A percentile compares a stretch with the other conserved stretches of the same genome.
Evolutionary conservation across 2,797 vertebrate species (phyloP).

Genomic region (Pelodytes ibericus): DNA sequence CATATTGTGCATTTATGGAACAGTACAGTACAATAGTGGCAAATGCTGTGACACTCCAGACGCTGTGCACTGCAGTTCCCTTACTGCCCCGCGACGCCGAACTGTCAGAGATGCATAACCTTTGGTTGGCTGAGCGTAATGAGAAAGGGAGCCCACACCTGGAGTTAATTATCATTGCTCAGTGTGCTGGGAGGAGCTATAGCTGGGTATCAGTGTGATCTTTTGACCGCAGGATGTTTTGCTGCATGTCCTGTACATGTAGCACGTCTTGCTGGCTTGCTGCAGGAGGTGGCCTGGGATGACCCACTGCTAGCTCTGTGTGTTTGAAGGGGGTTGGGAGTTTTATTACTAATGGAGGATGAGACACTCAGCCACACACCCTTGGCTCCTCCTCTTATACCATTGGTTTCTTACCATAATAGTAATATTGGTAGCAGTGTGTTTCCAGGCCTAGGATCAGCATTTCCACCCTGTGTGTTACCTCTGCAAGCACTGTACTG

Average conservation of each 20-base stretch:
- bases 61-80: too few species aligned
- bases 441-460: slow-evolving; percentile 4
- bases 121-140: too few species aligned
- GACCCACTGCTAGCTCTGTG: slow-evolving; percentile 15
- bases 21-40: too few species aligned
- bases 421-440: slow-evolving; percentile 21
- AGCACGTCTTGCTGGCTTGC: background rate
- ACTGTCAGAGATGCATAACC: too few species aligned
- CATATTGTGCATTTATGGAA: too few species aligned
- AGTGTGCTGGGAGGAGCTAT: too few species aligned
- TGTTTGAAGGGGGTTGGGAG: background rate
- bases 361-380: slow-evolving; percentile 2
- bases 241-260: background rate
- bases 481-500: background rate
- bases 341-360: background rate
- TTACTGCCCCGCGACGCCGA: too few species aligned
- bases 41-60: too few species aligned
- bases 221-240: background rate
- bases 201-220: too few species aligned
- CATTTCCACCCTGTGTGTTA: background rate
- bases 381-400: slow-evolving; percentile 20
- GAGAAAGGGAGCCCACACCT: too few species aligned
- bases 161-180: too few species aligned
- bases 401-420: slow-evolving; percentile 29
- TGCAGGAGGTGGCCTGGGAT: slow-evolving; percentile 36